Evolutionary conservation across 2,888 invertebrate genomes (phyloP).

Genomic region (Hecatera dysodea): DNA sequence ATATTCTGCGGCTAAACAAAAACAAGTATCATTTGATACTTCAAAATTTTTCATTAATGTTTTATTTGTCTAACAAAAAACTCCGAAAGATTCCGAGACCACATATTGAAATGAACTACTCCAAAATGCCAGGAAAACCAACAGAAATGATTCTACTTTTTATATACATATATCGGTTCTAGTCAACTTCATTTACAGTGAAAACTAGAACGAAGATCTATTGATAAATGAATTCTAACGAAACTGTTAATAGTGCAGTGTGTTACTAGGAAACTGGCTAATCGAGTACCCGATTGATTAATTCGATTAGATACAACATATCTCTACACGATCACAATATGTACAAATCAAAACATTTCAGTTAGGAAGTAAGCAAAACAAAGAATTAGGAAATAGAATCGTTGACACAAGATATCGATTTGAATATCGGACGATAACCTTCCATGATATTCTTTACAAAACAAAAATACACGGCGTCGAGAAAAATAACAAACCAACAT

Average conservation of each 20-base stretch:
- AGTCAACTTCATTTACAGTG: not conserved
- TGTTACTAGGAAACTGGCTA: slow-evolving; percentile 24
- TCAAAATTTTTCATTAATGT: not conserved
- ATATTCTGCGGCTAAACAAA: not conserved
- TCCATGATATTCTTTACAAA: not conserved
- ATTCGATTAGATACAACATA: slow-evolving; percentile 13
- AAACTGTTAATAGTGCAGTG: slow-evolving; percentile 19
- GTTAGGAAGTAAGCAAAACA: slow-evolving; percentile 13
- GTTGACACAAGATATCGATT: slow-evolving; percentile 10
- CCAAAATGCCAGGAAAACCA: not conserved
- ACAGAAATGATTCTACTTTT: not conserved
- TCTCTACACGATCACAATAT: slow-evolving; percentile 8
- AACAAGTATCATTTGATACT: not conserved
- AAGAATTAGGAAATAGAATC: slow-evolving; percentile 1
- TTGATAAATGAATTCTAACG: slow-evolving; percentile 16
- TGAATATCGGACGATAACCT: not conserved
- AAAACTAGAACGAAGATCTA: slow-evolving; percentile 11
- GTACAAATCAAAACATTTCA: slow-evolving; percentile 4
- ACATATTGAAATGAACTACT: not conserved
- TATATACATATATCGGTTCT: not conserved
- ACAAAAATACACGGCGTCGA: not conserved
- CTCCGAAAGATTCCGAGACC: too few species aligned
- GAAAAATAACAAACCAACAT: slow-evolving; percentile 17
- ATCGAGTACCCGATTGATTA: slow-evolving; percentile 11
- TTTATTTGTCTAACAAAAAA: too few species aligned